phyloP scores from a whole-genome alignment of 2,888 invertebrate genomes.

The Andrena haemorrhoa region DNA sequence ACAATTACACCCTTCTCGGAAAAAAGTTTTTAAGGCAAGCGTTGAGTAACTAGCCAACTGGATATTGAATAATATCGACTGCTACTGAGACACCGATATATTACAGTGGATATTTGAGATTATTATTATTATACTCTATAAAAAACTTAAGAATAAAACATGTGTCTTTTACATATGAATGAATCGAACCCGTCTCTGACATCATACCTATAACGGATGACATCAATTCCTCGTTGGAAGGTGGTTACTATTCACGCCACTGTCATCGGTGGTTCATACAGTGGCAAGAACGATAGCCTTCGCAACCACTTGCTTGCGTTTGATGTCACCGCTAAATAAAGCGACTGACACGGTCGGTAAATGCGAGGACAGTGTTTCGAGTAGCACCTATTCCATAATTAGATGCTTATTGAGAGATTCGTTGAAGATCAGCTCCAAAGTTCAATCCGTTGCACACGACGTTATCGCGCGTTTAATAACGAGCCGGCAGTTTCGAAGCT shows the following conservation, averaged over 20 bases:
- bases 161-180: constrained; percentile 72
- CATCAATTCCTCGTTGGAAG: constrained; percentile 62
- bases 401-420: constrained; percentile 52
- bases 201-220: constrained; percentile 75
- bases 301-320: constrained; percentile 73
- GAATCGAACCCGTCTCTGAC: constrained; percentile 70
- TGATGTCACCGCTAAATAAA: constrained; percentile 81
- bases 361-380: constrained; percentile 50
- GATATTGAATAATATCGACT: neutral
- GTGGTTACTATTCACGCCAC: constrained; percentile 25
- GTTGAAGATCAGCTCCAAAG: constrained; percentile 40
- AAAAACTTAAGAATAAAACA: constrained; percentile 49
- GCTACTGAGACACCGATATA: neutral
- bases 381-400: constrained; percentile 58
- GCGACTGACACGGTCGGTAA: constrained; percentile 74
- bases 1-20: neutral
- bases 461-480: constrained; percentile 10
- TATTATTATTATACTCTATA: constrained; percentile 42
- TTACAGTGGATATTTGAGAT: neutral
- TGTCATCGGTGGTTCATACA: constrained; percentile 41
- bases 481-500: neutral
- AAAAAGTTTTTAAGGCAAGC: too few species aligned
- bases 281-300: constrained; percentile 68
- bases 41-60: neutral
- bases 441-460: constrained; percentile 25